Evolutionary conservation across 2,888 invertebrate genomes (phyloP).

Genomic region (Euplagia quadripunctaria): DNA sequence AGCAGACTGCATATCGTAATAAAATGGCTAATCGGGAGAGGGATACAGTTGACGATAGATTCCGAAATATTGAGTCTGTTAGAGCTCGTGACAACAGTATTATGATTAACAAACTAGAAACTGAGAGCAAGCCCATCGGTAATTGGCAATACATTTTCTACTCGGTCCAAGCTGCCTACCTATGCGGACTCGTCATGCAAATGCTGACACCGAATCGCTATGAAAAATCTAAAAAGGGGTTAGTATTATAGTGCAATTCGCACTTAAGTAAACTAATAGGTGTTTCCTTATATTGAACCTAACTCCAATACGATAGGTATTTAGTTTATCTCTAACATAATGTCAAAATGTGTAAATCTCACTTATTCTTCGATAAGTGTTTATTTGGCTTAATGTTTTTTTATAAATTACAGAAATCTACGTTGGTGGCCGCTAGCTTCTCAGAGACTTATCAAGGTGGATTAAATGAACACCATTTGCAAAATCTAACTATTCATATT

Average conservation of each 20-base stretch:
- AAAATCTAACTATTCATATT: neutral
- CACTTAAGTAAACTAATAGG: too few species aligned
- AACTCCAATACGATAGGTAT: neutral
- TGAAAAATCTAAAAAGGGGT: conserved; percentile 55
- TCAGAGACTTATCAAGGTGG: conserved; percentile 65
- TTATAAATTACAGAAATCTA: conserved; percentile 59
- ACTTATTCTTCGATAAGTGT: neutral
- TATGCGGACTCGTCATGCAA: conserved; percentile 68
- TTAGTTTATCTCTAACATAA: neutral
- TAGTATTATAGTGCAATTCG: conserved; percentile 18
- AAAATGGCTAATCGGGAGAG: conserved; percentile 34
- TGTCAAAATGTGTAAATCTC: neutral
- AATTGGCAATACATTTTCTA: conserved; percentile 75
- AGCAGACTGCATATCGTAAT: conserved; percentile 18
- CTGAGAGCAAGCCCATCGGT: conserved; percentile 34
- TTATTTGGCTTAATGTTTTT: neutral
- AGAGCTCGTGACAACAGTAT: conserved; percentile 35
- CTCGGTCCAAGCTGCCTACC: conserved; percentile 72
- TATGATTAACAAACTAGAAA: conserved; percentile 21
- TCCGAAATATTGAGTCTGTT: conserved; percentile 33
- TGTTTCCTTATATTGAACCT: neutral
- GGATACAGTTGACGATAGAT: conserved; percentile 36
- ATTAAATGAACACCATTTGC: conserved; percentile 56
- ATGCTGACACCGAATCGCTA: conserved; percentile 55
- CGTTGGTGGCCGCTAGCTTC: conserved; percentile 58